A percentile compares a stretch with the other conserved stretches of the same genome.
These are phyloP conservation scores for Doris montereyensis DNA, from an alignment of 2,888 invertebrate species.

Conservation along the genomic window DNA sequence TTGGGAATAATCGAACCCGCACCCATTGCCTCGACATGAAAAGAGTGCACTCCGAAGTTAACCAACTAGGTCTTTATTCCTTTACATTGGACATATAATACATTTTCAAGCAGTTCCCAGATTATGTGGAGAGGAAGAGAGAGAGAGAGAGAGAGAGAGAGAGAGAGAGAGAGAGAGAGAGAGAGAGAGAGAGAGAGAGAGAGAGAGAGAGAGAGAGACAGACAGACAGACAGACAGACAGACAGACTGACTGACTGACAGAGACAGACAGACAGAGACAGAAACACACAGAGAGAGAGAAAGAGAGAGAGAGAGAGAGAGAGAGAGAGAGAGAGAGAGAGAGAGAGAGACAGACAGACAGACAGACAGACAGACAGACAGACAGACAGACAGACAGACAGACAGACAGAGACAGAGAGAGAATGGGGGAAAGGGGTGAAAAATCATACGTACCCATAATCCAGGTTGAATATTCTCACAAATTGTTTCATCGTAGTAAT, in stretches of 20 bases:
- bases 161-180: not conserved
- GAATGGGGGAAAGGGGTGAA: no score
- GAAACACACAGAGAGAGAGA: not conserved
- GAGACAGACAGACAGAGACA: not conserved
- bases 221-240: not conserved
- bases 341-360: not conserved
- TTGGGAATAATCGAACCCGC: no score
- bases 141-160: not conserved
- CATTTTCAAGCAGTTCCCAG: no score
- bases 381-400: not conserved
- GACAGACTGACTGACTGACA: not conserved
- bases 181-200: not conserved
- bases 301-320: not conserved
- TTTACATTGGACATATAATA: no score
- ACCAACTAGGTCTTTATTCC: no score
- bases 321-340: not conserved
- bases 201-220: not conserved
- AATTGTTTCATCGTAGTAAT: conserved; percentile 40
- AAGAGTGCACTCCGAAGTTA: no score
- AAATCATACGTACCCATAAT: conserved; percentile 45
- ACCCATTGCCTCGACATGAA: no score
- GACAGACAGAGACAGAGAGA: not conserved
- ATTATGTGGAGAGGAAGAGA: not conserved
- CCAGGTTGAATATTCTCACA: conserved; percentile 44
- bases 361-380: not conserved